Evolutionary conservation across 2,113 vertebrate species (phyloP), one percentile per base, ranked within the genome.

Genomic region (Nesogale talazaci): DNA sequence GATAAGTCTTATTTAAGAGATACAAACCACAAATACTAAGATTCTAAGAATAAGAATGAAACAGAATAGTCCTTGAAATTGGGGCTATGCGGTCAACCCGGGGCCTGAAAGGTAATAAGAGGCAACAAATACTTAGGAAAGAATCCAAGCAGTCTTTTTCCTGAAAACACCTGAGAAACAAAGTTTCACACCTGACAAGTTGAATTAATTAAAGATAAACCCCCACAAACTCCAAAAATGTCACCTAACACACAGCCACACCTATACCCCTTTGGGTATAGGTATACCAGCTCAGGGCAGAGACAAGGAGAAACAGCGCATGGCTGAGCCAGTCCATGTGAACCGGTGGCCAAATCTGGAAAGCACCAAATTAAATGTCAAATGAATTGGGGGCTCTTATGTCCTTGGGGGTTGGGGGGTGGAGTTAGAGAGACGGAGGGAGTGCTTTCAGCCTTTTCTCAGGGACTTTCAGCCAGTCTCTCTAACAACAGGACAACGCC

Each of bases 131-230:
- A 93, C 25, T 88, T 75, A 94, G 23, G 82, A 36, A 57, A 92
- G 65, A 69, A 77, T 34, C 3, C 25, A 65, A 52, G 46, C 46
- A 52, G 46, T 52, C 46, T 52, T 52, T 52, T 9, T 7, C 46
- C 46, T 65, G 46, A 1, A 78, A 81, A 46, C 29, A 88, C 29
- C 23, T 83, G 84, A 88, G 31, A 23, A 77, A 19, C 23, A 70
- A 89, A 25, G 46, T 16, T 79, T 95, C 81, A 80, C 52, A 93
- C 42, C 46, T 22, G 89, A 61, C 61, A 88, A 85, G n/a, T 36
- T 72, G 75, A 92, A 23, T 31, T 86, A 40, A 78, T 79, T 86
- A 77, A 89, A 93, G 81, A 86, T 83, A 70, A 65, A 93, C 83
- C 8, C 9, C 72, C 67, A 87, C 0, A 76, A 63, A 69, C 38